These are phyloP conservation scores for Ochropleura plecta DNA, from an alignment of 2,888 invertebrate genomes.

Conservation along the genomic window DNA sequence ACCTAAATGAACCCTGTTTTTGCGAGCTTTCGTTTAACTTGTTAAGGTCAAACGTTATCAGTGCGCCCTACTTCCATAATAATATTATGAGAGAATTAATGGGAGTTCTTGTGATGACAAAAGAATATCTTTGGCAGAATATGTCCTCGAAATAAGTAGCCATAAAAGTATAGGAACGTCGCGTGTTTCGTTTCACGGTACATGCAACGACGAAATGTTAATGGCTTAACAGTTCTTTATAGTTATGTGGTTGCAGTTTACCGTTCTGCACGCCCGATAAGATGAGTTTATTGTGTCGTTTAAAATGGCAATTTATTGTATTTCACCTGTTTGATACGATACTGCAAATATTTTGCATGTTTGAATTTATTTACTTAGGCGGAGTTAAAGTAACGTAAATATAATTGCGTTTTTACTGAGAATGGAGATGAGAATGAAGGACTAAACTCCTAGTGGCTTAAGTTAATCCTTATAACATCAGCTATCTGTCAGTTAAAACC, in stretches of 20 bases:
- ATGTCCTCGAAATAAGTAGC: slow-evolving; percentile 32
- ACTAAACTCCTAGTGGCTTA: no score
- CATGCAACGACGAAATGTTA: slow-evolving; percentile 55
- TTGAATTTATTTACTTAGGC: not conserved
- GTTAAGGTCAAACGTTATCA: slow-evolving; percentile 65
- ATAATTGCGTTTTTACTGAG: no score
- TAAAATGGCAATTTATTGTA: slow-evolving; percentile 32
- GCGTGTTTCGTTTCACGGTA: slow-evolving; percentile 47
- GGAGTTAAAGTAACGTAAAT: no score
- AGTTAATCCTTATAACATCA: no score
- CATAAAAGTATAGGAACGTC: slow-evolving; percentile 30
- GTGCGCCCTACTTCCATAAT: slow-evolving; percentile 59
- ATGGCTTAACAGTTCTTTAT: slow-evolving; percentile 44
- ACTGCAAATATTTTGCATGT: slow-evolving; percentile 5
- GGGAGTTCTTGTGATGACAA: slow-evolving; percentile 48
- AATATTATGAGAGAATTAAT: slow-evolving; percentile 47
- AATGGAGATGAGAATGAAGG: no score
- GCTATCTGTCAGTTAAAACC: no score
- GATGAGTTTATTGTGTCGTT: slow-evolving; percentile 27
- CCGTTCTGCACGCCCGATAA: slow-evolving; percentile 41
- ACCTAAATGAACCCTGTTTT: slow-evolving; percentile 60
- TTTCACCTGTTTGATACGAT: slow-evolving; percentile 12
- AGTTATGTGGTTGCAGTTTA: slow-evolving; percentile 40
- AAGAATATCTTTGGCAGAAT: slow-evolving; percentile 52
- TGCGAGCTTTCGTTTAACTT: slow-evolving; percentile 56